Conservation (phyloP, 2,888 invertebrate genomes). For the Lepidocyrtinus sp. region DNA sequence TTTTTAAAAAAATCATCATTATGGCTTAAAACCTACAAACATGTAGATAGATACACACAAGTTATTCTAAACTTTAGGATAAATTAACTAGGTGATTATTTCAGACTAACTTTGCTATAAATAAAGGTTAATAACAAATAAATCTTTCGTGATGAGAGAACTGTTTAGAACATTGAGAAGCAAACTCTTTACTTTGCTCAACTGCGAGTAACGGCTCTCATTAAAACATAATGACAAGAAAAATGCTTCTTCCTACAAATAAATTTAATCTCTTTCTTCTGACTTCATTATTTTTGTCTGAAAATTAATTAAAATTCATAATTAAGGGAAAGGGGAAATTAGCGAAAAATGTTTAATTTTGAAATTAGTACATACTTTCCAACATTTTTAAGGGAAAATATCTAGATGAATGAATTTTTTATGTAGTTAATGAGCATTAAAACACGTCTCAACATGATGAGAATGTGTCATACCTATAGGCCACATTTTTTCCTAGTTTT, state of each 20-base stretch:
- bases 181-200: too few relatives aligned
- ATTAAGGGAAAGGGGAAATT: not conserved
- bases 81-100: not conserved
- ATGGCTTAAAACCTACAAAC: not conserved
- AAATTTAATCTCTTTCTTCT: not conserved
- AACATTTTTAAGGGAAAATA: conserved; percentile 28
- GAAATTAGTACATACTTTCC: conserved; percentile 37
- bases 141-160: too few relatives aligned
- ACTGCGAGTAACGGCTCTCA: too few relatives aligned
- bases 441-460: not conserved
- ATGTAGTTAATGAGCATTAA: conserved; percentile 37
- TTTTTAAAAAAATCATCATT: not conserved
- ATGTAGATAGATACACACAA: too few relatives aligned
- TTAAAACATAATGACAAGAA: too few relatives aligned
- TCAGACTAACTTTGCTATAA: not conserved
- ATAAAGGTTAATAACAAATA: not conserved
- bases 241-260: too few relatives aligned
- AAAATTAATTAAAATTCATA: not conserved
- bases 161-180: too few relatives aligned
- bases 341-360: conserved; percentile 28
- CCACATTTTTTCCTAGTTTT: conserved; percentile 19
- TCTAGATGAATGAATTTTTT: conserved; percentile 29
- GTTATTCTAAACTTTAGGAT: not conserved
- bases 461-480: not conserved
- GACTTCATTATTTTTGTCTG: not conserved